These are phyloP conservation scores for Carabus problematicus DNA, from an alignment of 2,888 invertebrate species.

Conservation along the genomic window DNA sequence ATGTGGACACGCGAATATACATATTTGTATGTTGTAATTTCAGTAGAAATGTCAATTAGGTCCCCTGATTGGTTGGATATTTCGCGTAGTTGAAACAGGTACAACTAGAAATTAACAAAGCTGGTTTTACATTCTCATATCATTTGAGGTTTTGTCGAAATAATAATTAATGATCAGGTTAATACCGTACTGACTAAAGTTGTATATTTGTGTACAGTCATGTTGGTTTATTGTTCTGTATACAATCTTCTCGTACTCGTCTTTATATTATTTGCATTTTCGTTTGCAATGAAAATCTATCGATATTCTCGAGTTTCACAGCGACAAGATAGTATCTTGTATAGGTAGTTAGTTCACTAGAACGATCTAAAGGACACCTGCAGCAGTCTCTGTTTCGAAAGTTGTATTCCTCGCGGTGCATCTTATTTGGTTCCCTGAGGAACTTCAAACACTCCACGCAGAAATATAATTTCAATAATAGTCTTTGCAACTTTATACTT, in stretches of 20 bases:
- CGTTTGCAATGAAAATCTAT: too few species aligned
- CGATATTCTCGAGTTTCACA: too few species aligned
- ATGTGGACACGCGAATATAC: too few species aligned
- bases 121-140: not conserved
- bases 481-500: too few species aligned
- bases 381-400: too few species aligned
- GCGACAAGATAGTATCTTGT: too few species aligned
- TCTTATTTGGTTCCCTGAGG: too few species aligned
- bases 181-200: not conserved
- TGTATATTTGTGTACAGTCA: not conserved
- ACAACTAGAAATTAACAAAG: not conserved
- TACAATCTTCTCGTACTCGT: not conserved
- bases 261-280: not conserved
- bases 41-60: slow-evolving; percentile 9
- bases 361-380: too few species aligned
- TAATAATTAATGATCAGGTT: not conserved
- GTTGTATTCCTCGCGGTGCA: too few species aligned
- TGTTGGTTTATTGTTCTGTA: not conserved
- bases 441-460: too few species aligned
- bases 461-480: too few species aligned
- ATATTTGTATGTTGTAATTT: not conserved
- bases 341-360: too few species aligned
- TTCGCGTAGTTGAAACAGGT: not conserved
- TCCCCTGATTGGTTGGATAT: not conserved
- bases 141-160: not conserved